These are phyloP conservation scores for Gallirallus australis DNA, from an alignment of 2,797 vertebrate genomes.

Conservation along the genomic window DNA sequence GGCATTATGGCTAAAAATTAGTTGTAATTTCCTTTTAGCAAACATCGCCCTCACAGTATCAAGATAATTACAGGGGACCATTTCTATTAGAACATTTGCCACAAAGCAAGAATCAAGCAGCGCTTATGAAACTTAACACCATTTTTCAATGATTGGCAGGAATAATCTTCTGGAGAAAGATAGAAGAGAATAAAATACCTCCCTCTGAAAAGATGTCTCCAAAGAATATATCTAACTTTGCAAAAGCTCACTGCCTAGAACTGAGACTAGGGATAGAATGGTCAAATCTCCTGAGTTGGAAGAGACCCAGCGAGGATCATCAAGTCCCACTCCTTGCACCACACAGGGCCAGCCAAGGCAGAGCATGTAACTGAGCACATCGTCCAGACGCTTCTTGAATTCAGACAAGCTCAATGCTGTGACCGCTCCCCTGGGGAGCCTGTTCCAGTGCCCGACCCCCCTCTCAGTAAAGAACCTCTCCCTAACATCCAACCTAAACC, in stretches of 20 bases:
- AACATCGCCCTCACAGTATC: fast-evolving
- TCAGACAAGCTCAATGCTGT: too few relatives aligned
- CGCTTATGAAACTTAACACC: not conserved
- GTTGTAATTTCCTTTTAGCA: not conserved
- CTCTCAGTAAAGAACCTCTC: too few relatives aligned
- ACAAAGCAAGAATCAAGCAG: not conserved
- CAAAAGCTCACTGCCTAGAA: not conserved
- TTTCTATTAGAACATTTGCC: not conserved
- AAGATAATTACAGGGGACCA: not conserved
- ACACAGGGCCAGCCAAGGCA: too few relatives aligned
- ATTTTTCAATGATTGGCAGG: not conserved
- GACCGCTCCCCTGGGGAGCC: too few relatives aligned
- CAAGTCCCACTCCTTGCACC: too few relatives aligned
- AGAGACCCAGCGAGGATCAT: too few relatives aligned
- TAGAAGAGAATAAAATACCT: not conserved
- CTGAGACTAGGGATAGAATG: not conserved
- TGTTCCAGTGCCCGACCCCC: too few relatives aligned
- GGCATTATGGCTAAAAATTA: not conserved
- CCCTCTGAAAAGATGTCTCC: not conserved
- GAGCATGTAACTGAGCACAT: too few relatives aligned
- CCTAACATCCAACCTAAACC: too few relatives aligned
- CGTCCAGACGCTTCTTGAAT: too few relatives aligned
- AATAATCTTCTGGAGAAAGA: not conserved
- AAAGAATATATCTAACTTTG: not conserved
- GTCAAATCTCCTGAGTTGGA: too few relatives aligned